phyloP scores from a whole-genome alignment of 1,140 invertebrate species.

The Drosophila ananassae region DNA sequence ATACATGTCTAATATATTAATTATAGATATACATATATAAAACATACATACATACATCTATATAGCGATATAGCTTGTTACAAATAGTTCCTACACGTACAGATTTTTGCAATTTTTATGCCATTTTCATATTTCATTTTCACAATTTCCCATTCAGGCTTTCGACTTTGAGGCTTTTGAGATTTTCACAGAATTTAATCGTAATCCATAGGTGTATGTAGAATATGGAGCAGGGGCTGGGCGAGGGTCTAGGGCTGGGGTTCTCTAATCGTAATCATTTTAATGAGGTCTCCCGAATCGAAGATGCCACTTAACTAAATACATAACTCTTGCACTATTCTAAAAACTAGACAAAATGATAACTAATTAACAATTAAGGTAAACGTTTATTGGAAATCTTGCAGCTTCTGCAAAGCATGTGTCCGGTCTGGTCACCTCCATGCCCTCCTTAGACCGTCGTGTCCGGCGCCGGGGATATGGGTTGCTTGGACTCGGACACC shows the following conservation, averaged over 20 bases:
- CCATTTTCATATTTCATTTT: not conserved
- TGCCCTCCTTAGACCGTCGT: conserved; percentile 55
- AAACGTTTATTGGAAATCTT: conserved; percentile 82
- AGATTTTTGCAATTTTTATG: conserved; percentile 27
- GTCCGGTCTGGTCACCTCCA: conserved; percentile 10
- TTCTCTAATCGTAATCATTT: conserved; percentile 42
- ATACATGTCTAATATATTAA: conserved; percentile 54
- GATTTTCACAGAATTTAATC: conserved; percentile 63
- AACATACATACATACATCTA: conserved; percentile 37
- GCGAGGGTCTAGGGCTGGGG: conserved; percentile 22
- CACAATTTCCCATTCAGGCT: not conserved
- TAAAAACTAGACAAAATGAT: conserved; percentile 81
- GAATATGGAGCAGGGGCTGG: conserved; percentile 43
- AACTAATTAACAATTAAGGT: conserved; percentile 83
- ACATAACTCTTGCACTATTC: conserved; percentile 80
- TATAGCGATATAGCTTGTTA: conserved; percentile 35
- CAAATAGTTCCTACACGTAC: conserved; percentile 40
- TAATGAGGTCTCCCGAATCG: conserved; percentile 62
- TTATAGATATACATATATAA: conserved; percentile 50
- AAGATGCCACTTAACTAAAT: conserved; percentile 76
- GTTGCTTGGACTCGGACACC: conserved; percentile 67
- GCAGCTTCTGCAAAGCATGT: conserved; percentile 36
- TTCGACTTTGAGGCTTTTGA: conserved; percentile 30
- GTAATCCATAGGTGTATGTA: conserved; percentile 38
- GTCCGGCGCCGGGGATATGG: conserved; percentile 62